Base-by-base conservation (phyloP, 2,888 invertebrate species). In the Omphaloscelis lunosa region DNA sequence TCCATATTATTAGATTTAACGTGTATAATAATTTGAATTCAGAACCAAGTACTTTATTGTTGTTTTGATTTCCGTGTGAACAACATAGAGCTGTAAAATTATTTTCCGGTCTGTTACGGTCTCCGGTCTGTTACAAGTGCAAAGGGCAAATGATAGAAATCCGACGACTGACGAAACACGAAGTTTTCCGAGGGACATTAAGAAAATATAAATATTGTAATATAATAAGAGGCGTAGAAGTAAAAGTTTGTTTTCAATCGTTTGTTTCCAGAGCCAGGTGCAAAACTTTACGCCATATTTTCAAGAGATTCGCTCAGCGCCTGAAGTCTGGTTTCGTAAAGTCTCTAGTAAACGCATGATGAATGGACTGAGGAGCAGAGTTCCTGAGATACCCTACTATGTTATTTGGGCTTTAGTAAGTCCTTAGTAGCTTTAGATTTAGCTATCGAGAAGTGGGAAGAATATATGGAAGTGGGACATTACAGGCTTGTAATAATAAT, bases 261-360 rank as follows among this genome's bases (percentile, higher is more conserved):
- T 58, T 61, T 61, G 67, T 58, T 69, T 63, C 45, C 7, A 29
- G n/a, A 27, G 53, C 7, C 15, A 83, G 61, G 67, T 63, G 56
- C 0, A 67, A 62, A 77, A 51, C 29, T 78, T 83, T 20, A 29
- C 62, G 39, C 45, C n/a, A 70, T 80, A 77, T 84, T 70, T 84
- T 79, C 23, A 41, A 66, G 23, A 79, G 84, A 70, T 34, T 62
- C 39, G 20, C 45, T 39, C 45, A 80, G 34, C 34, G 29, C 66
- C 12, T 11, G 27, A 27, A 65, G 12, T 53, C 7, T n/a, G 48
- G 51, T 65, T 68, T 34, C 15, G 34, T 39, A 20, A 53, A 84
- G 61, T 84, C 71, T 70, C 17, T 48, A n/a, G 62, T 41, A 63
- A 41, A 51, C 15, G 17, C 69, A 29, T 65, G 59, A 69, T 15